Evolutionary conservation across 1,140 invertebrate genomes (phyloP).

Genomic region (Panagrolaimus sp.): DNA sequence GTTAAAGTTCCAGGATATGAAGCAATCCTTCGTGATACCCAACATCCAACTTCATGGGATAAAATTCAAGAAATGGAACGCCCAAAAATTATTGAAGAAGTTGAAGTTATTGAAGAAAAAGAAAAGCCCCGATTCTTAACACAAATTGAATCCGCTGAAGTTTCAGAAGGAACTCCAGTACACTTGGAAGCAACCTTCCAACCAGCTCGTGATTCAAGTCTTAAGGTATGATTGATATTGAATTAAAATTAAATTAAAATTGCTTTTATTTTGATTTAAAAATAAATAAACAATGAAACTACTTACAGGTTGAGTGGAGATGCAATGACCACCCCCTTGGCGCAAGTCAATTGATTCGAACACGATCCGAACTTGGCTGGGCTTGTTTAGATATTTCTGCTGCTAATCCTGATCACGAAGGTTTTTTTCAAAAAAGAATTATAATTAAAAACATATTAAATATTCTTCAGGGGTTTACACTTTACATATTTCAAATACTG

Average conservation of each 20-base stretch:
- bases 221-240: slow-evolving; percentile 72
- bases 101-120: slow-evolving; percentile 54
- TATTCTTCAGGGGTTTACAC: slow-evolving; percentile 46
- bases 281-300: slow-evolving; percentile 5
- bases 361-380: slow-evolving; percentile 54
- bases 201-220: slow-evolving; percentile 85
- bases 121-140: slow-evolving; percentile 57
- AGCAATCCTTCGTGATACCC: slow-evolving; percentile 38
- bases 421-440: slow-evolving; percentile 16
- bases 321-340: slow-evolving; percentile 54
- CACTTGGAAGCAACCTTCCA: slow-evolving; percentile 90
- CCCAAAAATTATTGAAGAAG: slow-evolving; percentile 46
- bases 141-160: slow-evolving; percentile 51
- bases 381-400: slow-evolving; percentile 51
- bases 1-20: slow-evolving; percentile 69
- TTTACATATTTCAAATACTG: slow-evolving; percentile 53
- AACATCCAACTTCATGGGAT: slow-evolving; percentile 54
- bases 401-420: slow-evolving; percentile 55
- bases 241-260: neutral
- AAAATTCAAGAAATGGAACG: slow-evolving; percentile 55
- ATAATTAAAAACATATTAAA: neutral
- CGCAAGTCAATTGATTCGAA: slow-evolving; percentile 51
- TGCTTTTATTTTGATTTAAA: no score
- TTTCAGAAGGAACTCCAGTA: slow-evolving; percentile 76
- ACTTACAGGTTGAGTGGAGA: slow-evolving; percentile 41